Evolutionary conservation across 2,888 invertebrate species (phyloP), one percentile per base, ranked within the genome.

Genomic region (Iselma pallidipennis): DNA sequence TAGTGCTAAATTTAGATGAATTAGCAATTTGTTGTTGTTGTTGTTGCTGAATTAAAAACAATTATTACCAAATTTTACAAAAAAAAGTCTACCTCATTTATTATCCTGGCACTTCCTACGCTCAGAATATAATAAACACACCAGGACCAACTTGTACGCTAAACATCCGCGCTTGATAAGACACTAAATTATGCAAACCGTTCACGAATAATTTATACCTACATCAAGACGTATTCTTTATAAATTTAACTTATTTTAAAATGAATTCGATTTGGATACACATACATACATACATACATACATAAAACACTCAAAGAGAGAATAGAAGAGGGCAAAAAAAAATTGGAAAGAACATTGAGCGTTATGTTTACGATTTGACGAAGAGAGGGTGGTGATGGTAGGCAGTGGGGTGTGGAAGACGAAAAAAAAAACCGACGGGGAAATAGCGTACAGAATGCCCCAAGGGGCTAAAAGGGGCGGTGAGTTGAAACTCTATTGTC

Each of bases 221-320:
- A 58, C 21, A 21, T 49, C 21, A n/a, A 33, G 50, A 51, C 58
- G 54, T 55, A 50, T 63, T 57, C 57, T 64, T 60, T 61, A 53
- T 55, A 65, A 59, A 62, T 62, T 59, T 57, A 59, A 65, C 58
- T 65, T 59, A 59, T 59, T 62, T 49, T 37, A 59, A 57, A 59
- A 59, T 62, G 55, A 60, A 66, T 66, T 66, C 66, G 63, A 57
- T 66, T 66, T 60, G 57, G 63, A 51, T 31, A 16, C 59, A 29
- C 23, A 53, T 53, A 31, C 10, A 16, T 16, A 14, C 4, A n/a
- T n/a, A n/a, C n/a, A n/a, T n/a, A n/a, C n/a, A n/a, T n/a, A n/a
- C n/a, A n/a, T n/a, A n/a, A n/a, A n/a, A n/a, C n/a, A n/a, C n/a
- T n/a, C n/a, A 14, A 6, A 14, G 26, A 26, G 6, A 14, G 2